Evolutionary conservation across 2,797 vertebrate genomes (phyloP).

Genomic region (Oreochromis mossambicus): DNA sequence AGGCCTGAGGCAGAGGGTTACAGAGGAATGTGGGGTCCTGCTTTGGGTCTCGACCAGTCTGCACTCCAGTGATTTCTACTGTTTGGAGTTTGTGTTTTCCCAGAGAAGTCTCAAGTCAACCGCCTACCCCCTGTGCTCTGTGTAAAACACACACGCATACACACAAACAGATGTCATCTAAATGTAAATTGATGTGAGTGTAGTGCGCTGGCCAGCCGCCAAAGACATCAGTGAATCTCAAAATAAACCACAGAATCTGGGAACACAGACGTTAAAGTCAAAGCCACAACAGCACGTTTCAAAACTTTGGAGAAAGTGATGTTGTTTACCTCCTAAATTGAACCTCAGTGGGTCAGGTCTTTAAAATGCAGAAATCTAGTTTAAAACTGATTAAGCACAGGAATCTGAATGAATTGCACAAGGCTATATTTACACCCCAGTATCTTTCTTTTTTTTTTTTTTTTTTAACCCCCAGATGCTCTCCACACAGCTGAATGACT

Average conservation of each 20-base stretch:
- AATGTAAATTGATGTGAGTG: slow-evolving; percentile 44
- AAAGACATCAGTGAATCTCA: slow-evolving; percentile 53
- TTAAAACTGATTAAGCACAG: not conserved
- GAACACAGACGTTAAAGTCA: slow-evolving; percentile 15
- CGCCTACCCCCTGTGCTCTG: slow-evolving; percentile 7
- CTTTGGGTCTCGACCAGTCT: slow-evolving; percentile 57
- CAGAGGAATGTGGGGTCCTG: slow-evolving; percentile 68
- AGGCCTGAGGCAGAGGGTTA: slow-evolving; percentile 25
- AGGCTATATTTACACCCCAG: not conserved
- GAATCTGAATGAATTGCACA: not conserved
- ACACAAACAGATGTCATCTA: not conserved
- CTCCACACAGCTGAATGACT: not conserved
- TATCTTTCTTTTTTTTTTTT: not conserved
- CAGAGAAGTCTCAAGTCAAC: slow-evolving; percentile 64
- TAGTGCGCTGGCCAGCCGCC: slow-evolving; percentile 47
- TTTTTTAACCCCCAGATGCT: too few relatives aligned
- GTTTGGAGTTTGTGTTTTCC: slow-evolving; percentile 71
- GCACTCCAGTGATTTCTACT: slow-evolving; percentile 65
- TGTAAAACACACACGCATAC: slow-evolving; percentile 19
- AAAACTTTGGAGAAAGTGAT: not conserved
- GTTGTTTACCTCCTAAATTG: not conserved
- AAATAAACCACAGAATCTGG: slow-evolving; percentile 52
- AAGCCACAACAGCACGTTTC: not conserved
- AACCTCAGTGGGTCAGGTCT: not conserved
- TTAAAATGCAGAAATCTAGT: not conserved